phyloP scores from a whole-genome alignment of 2,797 vertebrate genomes.

The Danio aesculapii region DNA sequence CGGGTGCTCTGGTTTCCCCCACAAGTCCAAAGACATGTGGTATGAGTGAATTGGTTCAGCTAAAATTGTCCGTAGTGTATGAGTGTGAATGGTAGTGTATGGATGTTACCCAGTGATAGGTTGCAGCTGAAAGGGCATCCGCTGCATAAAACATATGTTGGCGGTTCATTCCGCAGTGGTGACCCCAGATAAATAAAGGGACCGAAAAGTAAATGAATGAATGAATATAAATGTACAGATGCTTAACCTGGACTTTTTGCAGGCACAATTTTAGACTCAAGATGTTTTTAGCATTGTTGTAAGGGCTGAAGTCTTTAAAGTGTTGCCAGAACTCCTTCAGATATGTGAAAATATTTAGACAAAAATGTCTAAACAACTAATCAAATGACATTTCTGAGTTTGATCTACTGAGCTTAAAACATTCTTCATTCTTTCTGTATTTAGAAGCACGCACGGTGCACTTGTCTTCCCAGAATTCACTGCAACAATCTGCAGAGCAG shows the following conservation, averaged over 20 bases:
- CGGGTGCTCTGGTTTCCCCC: no score
- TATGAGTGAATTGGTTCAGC: no score
- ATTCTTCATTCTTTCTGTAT: slow-evolving; percentile 82
- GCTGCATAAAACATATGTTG: no score
- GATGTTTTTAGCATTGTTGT: slow-evolving; percentile 52
- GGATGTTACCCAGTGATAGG: no score
- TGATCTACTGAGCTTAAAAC: slow-evolving; percentile 84
- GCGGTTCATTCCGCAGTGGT: no score
- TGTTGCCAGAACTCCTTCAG: slow-evolving; percentile 76
- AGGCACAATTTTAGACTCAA: slow-evolving; percentile 40
- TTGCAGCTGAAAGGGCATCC: no score
- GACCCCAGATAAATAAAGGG: no score
- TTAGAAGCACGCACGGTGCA: slow-evolving; percentile 80
- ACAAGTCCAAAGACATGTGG: no score
- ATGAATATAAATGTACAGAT: neutral
- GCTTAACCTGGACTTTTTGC: slow-evolving; percentile 5
- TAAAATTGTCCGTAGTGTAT: no score
- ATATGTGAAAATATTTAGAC: slow-evolving; percentile 73
- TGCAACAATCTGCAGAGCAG: slow-evolving; percentile 84
- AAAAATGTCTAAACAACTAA: slow-evolving; percentile 75
- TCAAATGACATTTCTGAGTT: slow-evolving; percentile 79
- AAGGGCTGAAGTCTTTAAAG: slow-evolving; percentile 76
- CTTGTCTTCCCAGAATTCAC: slow-evolving; percentile 84
- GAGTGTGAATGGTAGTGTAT: no score
- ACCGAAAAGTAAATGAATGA: no score